A percentile compares a stretch with the other conserved stretches of the same genome.
phyloP scores from a whole-genome alignment of 2,888 invertebrate species.

The Spisula subtruncata region DNA sequence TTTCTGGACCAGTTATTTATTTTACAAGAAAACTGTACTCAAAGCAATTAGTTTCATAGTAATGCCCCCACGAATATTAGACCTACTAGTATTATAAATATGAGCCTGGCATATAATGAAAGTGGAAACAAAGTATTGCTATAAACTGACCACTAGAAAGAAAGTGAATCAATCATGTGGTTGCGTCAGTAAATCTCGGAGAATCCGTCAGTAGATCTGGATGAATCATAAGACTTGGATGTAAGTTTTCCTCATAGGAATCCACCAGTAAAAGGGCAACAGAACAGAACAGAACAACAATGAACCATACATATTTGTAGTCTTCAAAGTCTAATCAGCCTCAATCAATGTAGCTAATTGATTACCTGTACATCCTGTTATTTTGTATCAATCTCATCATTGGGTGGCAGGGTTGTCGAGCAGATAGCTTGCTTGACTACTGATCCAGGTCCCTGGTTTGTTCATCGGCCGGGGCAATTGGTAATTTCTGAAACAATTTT shows the following conservation, averaged over 20 bases:
- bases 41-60: slow-evolving; percentile 35
- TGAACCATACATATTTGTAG: no score
- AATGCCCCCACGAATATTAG: neutral
- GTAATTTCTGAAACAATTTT: no score
- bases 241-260: neutral
- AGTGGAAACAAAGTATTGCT: neutral
- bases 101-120: neutral
- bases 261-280: no score
- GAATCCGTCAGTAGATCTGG: neutral
- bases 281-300: no score
- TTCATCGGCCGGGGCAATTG: no score
- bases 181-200: neutral
- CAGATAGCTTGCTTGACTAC: no score
- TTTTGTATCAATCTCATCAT: no score
- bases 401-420: no score
- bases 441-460: no score
- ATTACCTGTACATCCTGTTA: no score
- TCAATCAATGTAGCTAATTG: no score
- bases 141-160: neutral
- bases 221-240: neutral
- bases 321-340: no score
- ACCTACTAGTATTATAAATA: slow-evolving; percentile 31
- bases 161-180: neutral
- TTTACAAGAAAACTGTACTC: slow-evolving; percentile 28
- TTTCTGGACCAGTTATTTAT: slow-evolving; percentile 30